Conservation (phyloP, 2,113 vertebrate species). For the Thunnus maccoyii region DNA sequence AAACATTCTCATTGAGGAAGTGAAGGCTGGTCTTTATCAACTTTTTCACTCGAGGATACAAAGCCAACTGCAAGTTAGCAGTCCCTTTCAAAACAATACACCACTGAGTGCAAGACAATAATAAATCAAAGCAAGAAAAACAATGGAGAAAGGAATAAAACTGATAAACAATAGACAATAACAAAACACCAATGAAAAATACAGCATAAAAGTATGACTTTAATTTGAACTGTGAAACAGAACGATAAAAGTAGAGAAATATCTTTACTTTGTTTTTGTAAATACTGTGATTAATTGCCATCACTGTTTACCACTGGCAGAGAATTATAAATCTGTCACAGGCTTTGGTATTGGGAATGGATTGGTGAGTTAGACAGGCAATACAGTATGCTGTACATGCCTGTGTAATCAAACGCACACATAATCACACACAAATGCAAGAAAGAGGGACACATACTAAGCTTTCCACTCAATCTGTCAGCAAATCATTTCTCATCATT, state of each 20-base stretch:
- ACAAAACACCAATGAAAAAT: background rate
- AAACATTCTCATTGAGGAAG: background rate
- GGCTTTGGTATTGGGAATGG: background rate
- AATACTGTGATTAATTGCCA: background rate
- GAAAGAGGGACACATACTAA: background rate
- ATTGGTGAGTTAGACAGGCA: background rate
- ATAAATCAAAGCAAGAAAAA: background rate
- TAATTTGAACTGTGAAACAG: no score
- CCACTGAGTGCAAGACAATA: background rate
- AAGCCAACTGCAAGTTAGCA: background rate
- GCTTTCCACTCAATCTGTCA: conserved; percentile 8
- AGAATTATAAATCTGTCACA: background rate
- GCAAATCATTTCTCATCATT: conserved; percentile 20
- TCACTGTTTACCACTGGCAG: background rate
- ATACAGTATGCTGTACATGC: background rate
- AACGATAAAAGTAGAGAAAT: background rate
- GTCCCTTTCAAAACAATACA: conserved; percentile 14
- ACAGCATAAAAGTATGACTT: background rate
- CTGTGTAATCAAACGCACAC: background rate
- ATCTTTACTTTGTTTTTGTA: background rate
- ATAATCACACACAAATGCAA: background rate
- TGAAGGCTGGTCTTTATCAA: background rate
- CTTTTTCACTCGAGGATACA: background rate
- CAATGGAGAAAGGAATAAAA: background rate
- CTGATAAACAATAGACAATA: background rate